Conservation (phyloP, 2,113 vertebrate species). For the Sula dactylatra region DNA sequence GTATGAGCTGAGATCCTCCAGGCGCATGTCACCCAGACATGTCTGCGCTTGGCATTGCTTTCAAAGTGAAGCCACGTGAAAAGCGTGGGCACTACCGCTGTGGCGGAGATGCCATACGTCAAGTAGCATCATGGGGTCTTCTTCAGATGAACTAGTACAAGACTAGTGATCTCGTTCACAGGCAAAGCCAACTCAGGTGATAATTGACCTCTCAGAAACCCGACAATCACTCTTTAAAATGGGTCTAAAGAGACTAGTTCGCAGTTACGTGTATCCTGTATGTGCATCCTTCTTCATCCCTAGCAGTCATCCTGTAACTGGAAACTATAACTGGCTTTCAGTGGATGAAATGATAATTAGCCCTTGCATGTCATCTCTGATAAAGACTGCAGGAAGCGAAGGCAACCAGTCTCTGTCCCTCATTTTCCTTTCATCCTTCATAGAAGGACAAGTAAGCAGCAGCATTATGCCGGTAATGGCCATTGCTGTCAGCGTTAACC, state of each 20-base stretch:
- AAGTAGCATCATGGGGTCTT: not conserved
- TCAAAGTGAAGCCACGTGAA: not conserved
- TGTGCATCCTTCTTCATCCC: not conserved
- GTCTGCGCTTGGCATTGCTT: not conserved
- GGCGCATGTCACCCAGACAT: not conserved
- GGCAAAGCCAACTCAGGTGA: not conserved
- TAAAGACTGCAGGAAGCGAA: not conserved
- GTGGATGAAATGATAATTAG: not conserved
- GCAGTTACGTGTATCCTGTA: fast-evolving
- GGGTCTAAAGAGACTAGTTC: not conserved
- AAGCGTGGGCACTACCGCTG: not conserved
- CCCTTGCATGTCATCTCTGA: not conserved
- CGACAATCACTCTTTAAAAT: not conserved
- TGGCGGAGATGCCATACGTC: not conserved
- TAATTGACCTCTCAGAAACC: not conserved
- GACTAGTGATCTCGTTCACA: not conserved
- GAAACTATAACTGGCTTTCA: not conserved
- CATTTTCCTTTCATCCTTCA: not conserved
- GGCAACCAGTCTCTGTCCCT: not conserved
- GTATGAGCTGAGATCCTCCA: not conserved
- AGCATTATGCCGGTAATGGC: not conserved
- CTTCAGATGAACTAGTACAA: not conserved
- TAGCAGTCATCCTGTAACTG: not conserved
- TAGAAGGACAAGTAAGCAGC: not conserved
- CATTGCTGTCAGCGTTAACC: not conserved